Percentiles rank a stretch among this genome's conserved stretches.
Evolutionary conservation across 2,797 vertebrate genomes (phyloP).

Genomic region (Scarus forsteni): DNA sequence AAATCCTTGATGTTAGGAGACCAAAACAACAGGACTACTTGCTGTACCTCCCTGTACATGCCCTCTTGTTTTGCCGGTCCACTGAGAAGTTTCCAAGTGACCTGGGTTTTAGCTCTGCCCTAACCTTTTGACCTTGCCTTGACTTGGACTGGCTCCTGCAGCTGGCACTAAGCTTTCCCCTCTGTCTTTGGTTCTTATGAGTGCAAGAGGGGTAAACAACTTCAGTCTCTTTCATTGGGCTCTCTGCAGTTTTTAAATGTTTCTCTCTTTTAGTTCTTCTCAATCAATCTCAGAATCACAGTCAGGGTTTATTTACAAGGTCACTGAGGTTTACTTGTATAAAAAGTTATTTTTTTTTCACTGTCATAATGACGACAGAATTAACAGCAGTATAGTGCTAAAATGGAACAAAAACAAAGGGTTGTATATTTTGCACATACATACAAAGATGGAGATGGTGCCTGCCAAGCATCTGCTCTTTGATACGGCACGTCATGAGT

Average conservation of each 20-base stretch:
- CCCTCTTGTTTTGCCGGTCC: constrained; percentile 82
- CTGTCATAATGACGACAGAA: too few species aligned
- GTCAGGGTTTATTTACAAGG: too few species aligned
- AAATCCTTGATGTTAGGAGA: constrained; percentile 85
- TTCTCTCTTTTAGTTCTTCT: not conserved
- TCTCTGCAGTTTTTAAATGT: not conserved
- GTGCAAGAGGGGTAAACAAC: constrained; percentile 27
- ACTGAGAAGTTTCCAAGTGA: constrained; percentile 35
- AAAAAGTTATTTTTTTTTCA: too few species aligned
- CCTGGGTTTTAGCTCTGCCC: constrained; percentile 61
- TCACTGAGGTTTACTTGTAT: too few species aligned
- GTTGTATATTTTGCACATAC: too few species aligned
- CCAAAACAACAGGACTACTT: constrained; percentile 63
- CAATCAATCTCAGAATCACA: too few species aligned
- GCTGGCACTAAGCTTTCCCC: constrained; percentile 84
- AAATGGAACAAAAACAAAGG: too few species aligned
- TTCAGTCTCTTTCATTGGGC: constrained; percentile 16
- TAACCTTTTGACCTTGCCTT: constrained; percentile 66
- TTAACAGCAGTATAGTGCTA: too few species aligned
- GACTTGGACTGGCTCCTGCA: constrained; percentile 29
- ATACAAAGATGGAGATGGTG: too few species aligned
- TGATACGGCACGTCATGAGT: too few species aligned
- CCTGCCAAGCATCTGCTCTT: too few species aligned
- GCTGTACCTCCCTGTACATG: constrained; percentile 80
- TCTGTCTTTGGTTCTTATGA: constrained; percentile 75